These are phyloP conservation scores for Nephrotoma guestfalica DNA, from an alignment of 2,888 invertebrate species.

Conservation along the genomic window DNA sequence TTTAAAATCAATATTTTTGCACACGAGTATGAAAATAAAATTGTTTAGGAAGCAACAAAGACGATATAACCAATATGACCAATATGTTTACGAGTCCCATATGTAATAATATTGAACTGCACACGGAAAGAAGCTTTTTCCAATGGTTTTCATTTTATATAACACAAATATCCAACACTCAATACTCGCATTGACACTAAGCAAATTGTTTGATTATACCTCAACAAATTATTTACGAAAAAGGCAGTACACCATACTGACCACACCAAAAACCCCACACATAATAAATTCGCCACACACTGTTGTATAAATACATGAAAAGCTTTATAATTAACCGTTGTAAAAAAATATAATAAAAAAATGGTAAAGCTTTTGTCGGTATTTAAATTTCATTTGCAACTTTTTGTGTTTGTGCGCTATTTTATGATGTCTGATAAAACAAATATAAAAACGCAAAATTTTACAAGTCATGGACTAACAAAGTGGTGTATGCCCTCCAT, in stretches of 20 bases:
- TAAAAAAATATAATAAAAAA: background rate
- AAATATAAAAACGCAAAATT: background rate
- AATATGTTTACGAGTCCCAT: too few species aligned
- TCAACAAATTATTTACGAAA: background rate
- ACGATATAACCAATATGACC: too few species aligned
- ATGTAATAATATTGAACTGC: too few species aligned
- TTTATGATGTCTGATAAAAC: background rate
- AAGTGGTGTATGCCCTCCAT: too few species aligned
- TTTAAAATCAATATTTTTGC: too few species aligned
- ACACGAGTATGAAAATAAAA: too few species aligned
- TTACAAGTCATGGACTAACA: too few species aligned
- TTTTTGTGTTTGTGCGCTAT: background rate
- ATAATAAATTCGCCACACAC: background rate
- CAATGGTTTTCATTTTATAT: too few species aligned
- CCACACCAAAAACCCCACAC: background rate
- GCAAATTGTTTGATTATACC: background rate
- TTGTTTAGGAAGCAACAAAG: too few species aligned
- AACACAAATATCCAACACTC: too few species aligned
- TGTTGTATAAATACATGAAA: background rate
- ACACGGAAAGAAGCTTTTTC: too few species aligned
- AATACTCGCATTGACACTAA: background rate
- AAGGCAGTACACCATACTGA: background rate
- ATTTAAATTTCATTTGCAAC: background rate
- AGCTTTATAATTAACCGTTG: background rate
- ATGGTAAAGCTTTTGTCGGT: background rate